Conservation (phyloP, 37 sponge, comb jelly and placozoan species). For the Amphimedon queenslandica region DNA sequence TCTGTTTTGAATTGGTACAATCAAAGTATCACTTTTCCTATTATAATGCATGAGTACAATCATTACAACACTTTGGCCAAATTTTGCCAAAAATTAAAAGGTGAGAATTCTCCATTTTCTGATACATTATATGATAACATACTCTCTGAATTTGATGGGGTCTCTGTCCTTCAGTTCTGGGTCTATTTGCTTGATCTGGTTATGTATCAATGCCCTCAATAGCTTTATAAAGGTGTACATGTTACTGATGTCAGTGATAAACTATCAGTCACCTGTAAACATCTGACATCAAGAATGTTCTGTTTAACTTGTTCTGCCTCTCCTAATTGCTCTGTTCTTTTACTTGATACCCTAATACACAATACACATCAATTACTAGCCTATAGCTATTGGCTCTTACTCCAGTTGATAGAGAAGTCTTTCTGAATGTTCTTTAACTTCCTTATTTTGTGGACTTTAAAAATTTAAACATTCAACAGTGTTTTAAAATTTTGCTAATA, state of each 20-base stretch:
- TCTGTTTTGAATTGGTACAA: constrained; percentile 37
- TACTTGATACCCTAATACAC: constrained; percentile 12
- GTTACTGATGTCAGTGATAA: neutral
- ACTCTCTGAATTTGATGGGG: constrained; percentile 15
- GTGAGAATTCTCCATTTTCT: no score
- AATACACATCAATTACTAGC: neutral
- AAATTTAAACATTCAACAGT: neutral
- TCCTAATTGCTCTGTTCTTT: neutral
- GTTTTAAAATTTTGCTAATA: neutral
- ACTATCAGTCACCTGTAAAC: constrained; percentile 53
- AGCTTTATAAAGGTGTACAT: neutral
- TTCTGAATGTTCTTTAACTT: neutral
- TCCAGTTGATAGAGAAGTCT: neutral
- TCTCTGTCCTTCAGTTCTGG: constrained; percentile 45
- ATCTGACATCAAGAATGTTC: constrained; percentile 42
- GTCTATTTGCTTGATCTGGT: constrained; percentile 60
- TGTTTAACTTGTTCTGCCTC: constrained; percentile 30
- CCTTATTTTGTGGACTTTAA: neutral
- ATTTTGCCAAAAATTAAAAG: no score
- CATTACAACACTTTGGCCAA: neutral
- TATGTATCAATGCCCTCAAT: constrained; percentile 52
- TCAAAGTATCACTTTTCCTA: neutral
- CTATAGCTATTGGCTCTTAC: neutral
- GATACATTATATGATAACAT: neutral
- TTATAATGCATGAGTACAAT: neutral